These are phyloP conservation scores for Prinia subflava DNA, from an alignment of 2,113 vertebrate genomes.

Conservation along the genomic window DNA sequence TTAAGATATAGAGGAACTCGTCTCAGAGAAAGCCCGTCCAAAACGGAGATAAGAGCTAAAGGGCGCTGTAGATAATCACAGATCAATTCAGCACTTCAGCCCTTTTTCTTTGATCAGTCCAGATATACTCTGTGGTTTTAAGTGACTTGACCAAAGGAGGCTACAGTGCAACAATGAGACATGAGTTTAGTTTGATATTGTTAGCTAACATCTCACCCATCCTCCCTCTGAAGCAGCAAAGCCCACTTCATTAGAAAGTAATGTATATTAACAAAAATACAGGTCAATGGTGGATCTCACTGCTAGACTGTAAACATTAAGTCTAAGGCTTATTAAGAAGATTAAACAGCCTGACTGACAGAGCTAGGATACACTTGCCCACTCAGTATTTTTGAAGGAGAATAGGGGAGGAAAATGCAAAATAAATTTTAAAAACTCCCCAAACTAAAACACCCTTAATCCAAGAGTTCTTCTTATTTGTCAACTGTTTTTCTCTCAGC, in stretches of 20 bases:
- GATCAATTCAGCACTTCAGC: background rate
- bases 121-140: background rate
- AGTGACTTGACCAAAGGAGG: background rate
- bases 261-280: background rate
- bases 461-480: background rate
- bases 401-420: background rate
- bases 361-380: background rate
- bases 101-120: background rate
- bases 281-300: background rate
- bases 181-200: background rate
- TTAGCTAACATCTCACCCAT: background rate
- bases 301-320: background rate
- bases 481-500: background rate
- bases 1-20: background rate
- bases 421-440: fast-evolving
- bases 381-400: background rate
- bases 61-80: background rate
- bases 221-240: background rate
- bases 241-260: background rate
- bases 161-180: background rate
- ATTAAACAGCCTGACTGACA: constrained; percentile 2
- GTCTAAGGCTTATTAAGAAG: background rate
- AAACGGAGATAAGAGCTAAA: background rate
- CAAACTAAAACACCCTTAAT: background rate
- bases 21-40: background rate